Evolutionary conservation across 2,888 invertebrate species (phyloP).

Genomic region (Cephonodes hylas): DNA sequence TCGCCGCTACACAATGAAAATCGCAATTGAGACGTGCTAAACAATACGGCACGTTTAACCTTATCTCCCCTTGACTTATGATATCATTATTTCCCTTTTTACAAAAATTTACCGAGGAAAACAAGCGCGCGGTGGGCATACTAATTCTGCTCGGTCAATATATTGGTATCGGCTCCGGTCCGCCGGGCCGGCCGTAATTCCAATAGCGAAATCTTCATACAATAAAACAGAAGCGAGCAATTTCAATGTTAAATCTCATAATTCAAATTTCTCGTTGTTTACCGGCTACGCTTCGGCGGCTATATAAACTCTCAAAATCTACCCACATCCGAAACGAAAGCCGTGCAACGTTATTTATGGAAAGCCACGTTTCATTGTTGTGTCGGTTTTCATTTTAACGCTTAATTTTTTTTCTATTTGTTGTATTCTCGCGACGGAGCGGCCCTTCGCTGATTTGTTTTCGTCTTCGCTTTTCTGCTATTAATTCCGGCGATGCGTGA

Average conservation of each 20-base stretch:
- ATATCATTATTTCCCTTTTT: conserved; percentile 77
- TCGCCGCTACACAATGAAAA: conserved; percentile 41
- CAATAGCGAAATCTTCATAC: conserved; percentile 58
- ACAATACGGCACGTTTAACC: conserved; percentile 63
- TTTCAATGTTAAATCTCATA: conserved; percentile 73
- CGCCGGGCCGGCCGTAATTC: conserved; percentile 48
- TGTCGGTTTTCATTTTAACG: conserved; percentile 73
- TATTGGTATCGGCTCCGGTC: conserved; percentile 57
- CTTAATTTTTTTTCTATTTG: conserved; percentile 67
- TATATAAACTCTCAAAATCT: conserved; percentile 75
- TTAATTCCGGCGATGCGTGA: conserved; percentile 57
- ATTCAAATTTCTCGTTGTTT: conserved; percentile 73
- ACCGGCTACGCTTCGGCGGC: conserved; percentile 60
- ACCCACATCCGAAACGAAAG: conserved; percentile 76
- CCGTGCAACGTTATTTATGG: conserved; percentile 76
- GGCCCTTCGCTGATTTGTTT: conserved; percentile 58
- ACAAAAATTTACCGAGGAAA: conserved; percentile 69
- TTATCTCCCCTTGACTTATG: conserved; percentile 76
- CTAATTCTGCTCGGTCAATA: conserved; percentile 73
- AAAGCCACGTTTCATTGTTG: conserved; percentile 76
- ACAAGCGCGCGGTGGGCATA: conserved; percentile 67
- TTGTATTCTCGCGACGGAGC: conserved; percentile 61
- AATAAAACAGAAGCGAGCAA: conserved; percentile 63
- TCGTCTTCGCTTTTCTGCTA: conserved; percentile 53
- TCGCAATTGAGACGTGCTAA: conserved; percentile 65